Conservation (phyloP, 2,113 vertebrate species). For the Vidua macroura region DNA sequence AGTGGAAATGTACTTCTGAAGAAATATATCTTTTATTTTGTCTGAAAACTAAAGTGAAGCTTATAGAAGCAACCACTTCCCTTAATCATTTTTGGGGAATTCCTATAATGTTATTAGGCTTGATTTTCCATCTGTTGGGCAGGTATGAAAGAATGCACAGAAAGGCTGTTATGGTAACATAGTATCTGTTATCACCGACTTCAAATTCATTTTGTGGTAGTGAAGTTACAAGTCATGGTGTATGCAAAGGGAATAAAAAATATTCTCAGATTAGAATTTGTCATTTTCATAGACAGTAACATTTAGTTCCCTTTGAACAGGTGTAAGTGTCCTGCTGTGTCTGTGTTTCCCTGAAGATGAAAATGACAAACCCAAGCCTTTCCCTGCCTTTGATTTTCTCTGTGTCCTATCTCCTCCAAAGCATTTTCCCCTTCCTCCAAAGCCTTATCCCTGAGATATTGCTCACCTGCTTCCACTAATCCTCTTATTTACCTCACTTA, state of each 20-base stretch:
- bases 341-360: not conserved
- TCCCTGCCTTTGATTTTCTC: not conserved
- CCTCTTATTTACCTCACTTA: not conserved
- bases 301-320: not conserved
- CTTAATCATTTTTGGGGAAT: not conserved
- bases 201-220: not conserved
- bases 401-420: not conserved
- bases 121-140: not conserved
- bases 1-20: not conserved
- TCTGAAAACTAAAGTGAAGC: slow-evolving; percentile 12
- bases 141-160: not conserved
- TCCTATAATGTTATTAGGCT: not conserved
- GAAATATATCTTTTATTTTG: not conserved
- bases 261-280: not conserved
- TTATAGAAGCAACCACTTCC: not conserved
- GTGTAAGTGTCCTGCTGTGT: not conserved
- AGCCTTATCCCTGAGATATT: not conserved
- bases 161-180: not conserved
- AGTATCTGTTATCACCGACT: not conserved
- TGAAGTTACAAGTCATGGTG: not conserved
- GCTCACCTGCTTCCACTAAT: not conserved
- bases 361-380: not conserved
- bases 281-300: not conserved
- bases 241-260: not conserved
- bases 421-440: not conserved